These are phyloP conservation scores for Hyles lineata DNA, from an alignment of 2,888 invertebrate genomes.

Conservation along the genomic window DNA sequence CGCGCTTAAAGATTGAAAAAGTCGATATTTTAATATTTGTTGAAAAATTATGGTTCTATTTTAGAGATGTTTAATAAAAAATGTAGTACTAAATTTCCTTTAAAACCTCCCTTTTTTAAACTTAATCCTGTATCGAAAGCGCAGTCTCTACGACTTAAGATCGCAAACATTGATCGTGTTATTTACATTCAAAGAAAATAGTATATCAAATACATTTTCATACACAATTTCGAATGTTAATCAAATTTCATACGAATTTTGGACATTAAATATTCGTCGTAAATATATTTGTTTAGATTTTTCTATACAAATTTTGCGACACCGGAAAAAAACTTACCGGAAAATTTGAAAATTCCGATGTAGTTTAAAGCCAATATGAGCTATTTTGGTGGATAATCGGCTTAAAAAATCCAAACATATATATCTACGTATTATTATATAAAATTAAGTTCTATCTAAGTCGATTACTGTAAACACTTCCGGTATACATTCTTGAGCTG, in stretches of 20 bases:
- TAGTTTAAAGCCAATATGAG: too few relatives aligned
- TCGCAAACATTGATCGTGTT: neutral
- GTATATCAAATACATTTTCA: conserved; percentile 14
- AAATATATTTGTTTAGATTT: conserved; percentile 16
- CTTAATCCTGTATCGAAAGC: too few relatives aligned
- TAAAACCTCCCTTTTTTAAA: too few relatives aligned
- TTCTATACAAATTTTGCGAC: neutral
- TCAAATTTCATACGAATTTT: conserved; percentile 19
- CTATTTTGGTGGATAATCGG: too few relatives aligned
- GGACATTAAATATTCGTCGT: conserved; percentile 13
- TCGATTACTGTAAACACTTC: conserved; percentile 15
- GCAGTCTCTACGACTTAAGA: too few relatives aligned
- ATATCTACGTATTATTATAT: conserved; percentile 20
- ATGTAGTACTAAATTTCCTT: too few relatives aligned
- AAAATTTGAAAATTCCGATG: too few relatives aligned
- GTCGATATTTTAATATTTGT: too few relatives aligned
- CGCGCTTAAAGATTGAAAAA: too few relatives aligned
- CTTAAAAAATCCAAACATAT: neutral
- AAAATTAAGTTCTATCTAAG: conserved; percentile 25
- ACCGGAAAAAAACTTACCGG: neutral
- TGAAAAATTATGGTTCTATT: too few relatives aligned
- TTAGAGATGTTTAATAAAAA: too few relatives aligned
- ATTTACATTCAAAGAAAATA: conserved; percentile 10
- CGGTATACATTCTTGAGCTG: conserved; percentile 25
- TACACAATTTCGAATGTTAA: conserved; percentile 12